phyloP scores from a whole-genome alignment of 2,888 invertebrate species.

The Torymus texanus region DNA sequence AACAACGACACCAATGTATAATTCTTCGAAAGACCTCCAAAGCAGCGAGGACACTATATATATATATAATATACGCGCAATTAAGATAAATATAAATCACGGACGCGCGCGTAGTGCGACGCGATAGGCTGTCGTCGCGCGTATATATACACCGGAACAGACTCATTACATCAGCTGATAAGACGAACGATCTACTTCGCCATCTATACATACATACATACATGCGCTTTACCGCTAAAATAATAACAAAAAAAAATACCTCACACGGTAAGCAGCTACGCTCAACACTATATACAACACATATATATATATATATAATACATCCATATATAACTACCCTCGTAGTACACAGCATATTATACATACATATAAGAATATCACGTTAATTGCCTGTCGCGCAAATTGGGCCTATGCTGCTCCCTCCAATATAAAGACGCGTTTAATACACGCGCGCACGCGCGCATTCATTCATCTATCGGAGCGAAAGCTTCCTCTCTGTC shows the following conservation, averaged over 20 bases:
- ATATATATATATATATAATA: conserved; percentile 1
- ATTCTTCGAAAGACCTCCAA: too few relatives aligned
- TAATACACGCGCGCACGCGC: background rate
- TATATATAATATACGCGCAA: too few relatives aligned
- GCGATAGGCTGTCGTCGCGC: too few relatives aligned
- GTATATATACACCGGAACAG: background rate
- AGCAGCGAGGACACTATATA: too few relatives aligned
- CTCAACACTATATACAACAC: conserved; percentile 2
- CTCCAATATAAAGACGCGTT: conserved; percentile 24
- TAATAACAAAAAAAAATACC: too few relatives aligned
- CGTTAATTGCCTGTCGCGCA: conserved; percentile 42
- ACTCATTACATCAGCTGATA: background rate
- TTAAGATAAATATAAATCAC: too few relatives aligned
- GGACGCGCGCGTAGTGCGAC: too few relatives aligned
- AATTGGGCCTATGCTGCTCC: conserved; percentile 9
- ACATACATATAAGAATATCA: conserved; percentile 14
- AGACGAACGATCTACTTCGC: background rate
- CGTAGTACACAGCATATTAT: background rate
- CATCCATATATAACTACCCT: conserved; percentile 10
- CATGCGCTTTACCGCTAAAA: background rate
- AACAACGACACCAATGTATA: too few relatives aligned
- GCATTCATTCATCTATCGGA: conserved; percentile 15
- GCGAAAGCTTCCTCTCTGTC: background rate
- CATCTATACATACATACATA: background rate
- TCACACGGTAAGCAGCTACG: background rate